Percentiles rank a stretch among this genome's conserved stretches.
These are phyloP conservation scores for Chrysolina haemoptera DNA, from an alignment of 2,888 invertebrate species.

Conservation along the genomic window DNA sequence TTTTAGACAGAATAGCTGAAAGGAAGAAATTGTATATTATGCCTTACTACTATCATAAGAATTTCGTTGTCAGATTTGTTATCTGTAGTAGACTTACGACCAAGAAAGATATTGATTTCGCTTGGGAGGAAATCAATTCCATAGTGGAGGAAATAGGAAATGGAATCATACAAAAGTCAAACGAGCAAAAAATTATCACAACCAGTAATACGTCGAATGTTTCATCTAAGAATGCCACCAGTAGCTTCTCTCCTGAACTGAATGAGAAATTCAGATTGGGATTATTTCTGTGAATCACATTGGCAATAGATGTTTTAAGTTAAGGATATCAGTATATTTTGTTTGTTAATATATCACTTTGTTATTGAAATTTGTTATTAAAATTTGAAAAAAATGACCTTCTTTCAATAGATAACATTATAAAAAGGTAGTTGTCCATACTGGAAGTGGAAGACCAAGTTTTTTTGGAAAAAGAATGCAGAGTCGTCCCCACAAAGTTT, in stretches of 20 bases:
- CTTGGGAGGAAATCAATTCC: slow-evolving; percentile 71
- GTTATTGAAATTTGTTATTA: too few species aligned
- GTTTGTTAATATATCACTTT: too few species aligned
- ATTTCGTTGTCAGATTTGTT: slow-evolving; percentile 85
- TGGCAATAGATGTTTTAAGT: background rate
- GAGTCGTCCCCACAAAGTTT: too few species aligned
- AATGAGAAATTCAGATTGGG: slow-evolving; percentile 47
- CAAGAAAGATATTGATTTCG: slow-evolving; percentile 80
- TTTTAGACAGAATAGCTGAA: slow-evolving; percentile 82
- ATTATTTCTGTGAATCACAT: slow-evolving; percentile 37
- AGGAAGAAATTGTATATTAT: slow-evolving; percentile 87
- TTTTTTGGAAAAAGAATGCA: too few species aligned
- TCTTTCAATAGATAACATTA: too few species aligned
- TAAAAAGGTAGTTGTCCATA: too few species aligned
- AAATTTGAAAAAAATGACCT: too few species aligned
- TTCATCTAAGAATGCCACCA: slow-evolving; percentile 31
- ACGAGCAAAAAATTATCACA: slow-evolving; percentile 10
- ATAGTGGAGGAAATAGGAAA: slow-evolving; percentile 28
- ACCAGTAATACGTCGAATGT: slow-evolving; percentile 25
- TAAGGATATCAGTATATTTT: too few species aligned
- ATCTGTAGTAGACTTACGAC: slow-evolving; percentile 83
- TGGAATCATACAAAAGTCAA: background rate
- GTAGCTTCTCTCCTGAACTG: slow-evolving; percentile 35
- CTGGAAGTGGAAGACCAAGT: too few species aligned
- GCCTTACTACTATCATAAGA: slow-evolving; percentile 79